Evolutionary conservation across 2,113 vertebrate genomes (phyloP).

Genomic region (Poeciliopsis occidentalis): DNA sequence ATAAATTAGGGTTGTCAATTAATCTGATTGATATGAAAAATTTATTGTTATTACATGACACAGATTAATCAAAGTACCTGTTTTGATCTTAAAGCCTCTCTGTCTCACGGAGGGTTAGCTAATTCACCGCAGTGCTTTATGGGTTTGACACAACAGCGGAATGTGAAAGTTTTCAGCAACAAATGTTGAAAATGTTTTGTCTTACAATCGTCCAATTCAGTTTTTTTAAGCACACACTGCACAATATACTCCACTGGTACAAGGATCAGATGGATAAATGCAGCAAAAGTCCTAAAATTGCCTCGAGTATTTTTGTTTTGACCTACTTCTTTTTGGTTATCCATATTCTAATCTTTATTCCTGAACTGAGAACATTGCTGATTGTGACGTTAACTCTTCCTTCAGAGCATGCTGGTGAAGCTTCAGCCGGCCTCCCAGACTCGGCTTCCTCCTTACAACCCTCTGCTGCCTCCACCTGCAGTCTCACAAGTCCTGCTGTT

Average conservation of each 20-base stretch:
- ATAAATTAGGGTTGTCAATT: too few relatives aligned
- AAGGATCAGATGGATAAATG: neutral
- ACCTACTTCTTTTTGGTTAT: neutral
- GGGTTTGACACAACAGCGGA: too few relatives aligned
- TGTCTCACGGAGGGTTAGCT: too few relatives aligned
- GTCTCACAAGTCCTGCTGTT: constrained; percentile 88
- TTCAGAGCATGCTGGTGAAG: constrained; percentile 85
- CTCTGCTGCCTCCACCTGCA: constrained; percentile 81
- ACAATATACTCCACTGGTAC: neutral
- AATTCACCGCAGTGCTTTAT: too few relatives aligned
- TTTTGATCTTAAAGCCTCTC: too few relatives aligned
- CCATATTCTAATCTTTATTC: neutral
- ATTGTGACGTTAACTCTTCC: neutral
- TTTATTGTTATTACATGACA: too few relatives aligned
- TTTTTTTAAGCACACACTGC: neutral
- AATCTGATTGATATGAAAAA: too few relatives aligned
- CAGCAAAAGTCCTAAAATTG: neutral
- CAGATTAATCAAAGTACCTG: too few relatives aligned
- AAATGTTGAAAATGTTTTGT: neutral
- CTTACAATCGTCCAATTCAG: neutral
- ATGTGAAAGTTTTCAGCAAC: too few relatives aligned
- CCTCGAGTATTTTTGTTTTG: neutral
- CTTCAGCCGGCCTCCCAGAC: constrained; percentile 84
- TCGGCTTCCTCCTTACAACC: constrained; percentile 85
- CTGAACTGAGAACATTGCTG: neutral